Evolutionary conservation across 2,888 invertebrate genomes (phyloP).

Genomic region (Dryadula phaetusa): DNA sequence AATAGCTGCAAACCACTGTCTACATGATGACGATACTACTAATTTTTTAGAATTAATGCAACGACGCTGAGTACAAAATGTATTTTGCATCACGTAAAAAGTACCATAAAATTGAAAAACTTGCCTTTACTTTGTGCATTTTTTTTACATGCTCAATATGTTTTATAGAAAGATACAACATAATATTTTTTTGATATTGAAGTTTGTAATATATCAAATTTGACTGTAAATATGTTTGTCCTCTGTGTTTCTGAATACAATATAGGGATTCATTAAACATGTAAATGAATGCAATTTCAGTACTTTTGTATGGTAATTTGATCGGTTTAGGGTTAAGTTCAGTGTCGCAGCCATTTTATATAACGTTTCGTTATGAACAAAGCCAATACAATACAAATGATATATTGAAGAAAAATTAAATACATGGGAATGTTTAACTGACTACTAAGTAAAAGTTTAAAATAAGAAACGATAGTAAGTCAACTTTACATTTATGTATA

Average conservation of each 20-base stretch:
- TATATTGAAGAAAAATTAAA: slow-evolving; percentile 20
- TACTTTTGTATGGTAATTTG: slow-evolving; percentile 81
- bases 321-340: slow-evolving; percentile 79
- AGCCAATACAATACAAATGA: slow-evolving; percentile 47
- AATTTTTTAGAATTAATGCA: slow-evolving; percentile 15
- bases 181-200: slow-evolving; percentile 19
- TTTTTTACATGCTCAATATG: neutral
- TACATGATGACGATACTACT: slow-evolving; percentile 41
- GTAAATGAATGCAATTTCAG: slow-evolving; percentile 77
- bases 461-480: neutral
- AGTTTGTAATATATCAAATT: slow-evolving; percentile 19
- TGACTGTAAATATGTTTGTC: slow-evolving; percentile 22
- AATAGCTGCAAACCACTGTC: slow-evolving; percentile 53
- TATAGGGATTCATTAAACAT: slow-evolving; percentile 62
- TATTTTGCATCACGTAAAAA: no score
- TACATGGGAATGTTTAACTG: slow-evolving; percentile 2
- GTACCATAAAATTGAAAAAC: no score
- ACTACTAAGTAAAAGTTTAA: neutral
- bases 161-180: neutral
- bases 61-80: neutral
- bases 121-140: no score
- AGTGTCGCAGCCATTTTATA: slow-evolving; percentile 71
- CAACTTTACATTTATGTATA: neutral
- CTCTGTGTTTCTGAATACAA: slow-evolving; percentile 29
- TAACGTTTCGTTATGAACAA: slow-evolving; percentile 57